phyloP scores from a whole-genome alignment of 2,888 invertebrate genomes.

The Dicycla oo region DNA sequence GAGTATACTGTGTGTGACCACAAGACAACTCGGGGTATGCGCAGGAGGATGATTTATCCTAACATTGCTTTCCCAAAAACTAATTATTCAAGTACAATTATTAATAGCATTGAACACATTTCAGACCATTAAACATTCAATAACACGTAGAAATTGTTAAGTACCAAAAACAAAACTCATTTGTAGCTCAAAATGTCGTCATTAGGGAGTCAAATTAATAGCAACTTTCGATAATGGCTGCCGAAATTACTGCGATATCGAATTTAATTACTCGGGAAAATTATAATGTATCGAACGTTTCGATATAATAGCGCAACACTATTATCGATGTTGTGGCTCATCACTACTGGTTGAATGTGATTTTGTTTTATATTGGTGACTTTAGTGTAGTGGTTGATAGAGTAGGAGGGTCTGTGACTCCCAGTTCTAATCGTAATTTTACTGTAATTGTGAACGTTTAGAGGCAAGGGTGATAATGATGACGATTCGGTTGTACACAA shows the following conservation, averaged over 20 bases:
- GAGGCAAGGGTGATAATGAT: too few relatives aligned
- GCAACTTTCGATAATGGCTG: slow-evolving; percentile 55
- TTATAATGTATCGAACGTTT: slow-evolving; percentile 53
- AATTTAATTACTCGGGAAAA: slow-evolving; percentile 70
- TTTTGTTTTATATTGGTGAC: neutral
- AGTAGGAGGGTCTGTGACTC: neutral
- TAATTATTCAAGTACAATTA: neutral
- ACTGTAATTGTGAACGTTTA: neutral
- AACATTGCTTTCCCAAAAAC: neutral
- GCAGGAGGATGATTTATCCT: too few relatives aligned
- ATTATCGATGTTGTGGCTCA: slow-evolving; percentile 14
- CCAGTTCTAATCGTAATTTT: neutral
- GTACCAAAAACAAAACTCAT: slow-evolving; percentile 52
- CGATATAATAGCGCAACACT: slow-evolving; percentile 41
- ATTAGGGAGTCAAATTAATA: slow-evolving; percentile 51
- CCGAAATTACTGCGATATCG: slow-evolving; percentile 67
- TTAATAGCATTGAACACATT: slow-evolving; percentile 8
- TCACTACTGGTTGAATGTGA: slow-evolving; percentile 17
- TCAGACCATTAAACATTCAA: slow-evolving; percentile 43
- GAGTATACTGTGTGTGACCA: neutral
- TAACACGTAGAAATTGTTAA: slow-evolving; percentile 26
- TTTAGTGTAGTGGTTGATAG: neutral
- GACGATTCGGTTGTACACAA: too few relatives aligned
- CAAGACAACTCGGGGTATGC: too few relatives aligned
- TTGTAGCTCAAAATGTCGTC: slow-evolving; percentile 46